These are phyloP conservation scores for Chrosomus eos DNA, from an alignment of 2,797 vertebrate genomes.

Conservation along the genomic window DNA sequence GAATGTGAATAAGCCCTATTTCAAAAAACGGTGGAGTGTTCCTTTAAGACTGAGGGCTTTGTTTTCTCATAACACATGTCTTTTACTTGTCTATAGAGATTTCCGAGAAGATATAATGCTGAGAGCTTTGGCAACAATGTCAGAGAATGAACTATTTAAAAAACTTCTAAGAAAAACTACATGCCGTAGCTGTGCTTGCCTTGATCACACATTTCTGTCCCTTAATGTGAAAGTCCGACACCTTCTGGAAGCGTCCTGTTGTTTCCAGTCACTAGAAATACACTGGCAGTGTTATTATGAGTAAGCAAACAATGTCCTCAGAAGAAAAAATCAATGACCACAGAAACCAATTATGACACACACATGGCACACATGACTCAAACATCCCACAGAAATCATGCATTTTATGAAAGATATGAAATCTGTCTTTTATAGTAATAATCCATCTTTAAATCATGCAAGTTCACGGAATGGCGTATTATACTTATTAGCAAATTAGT, in stretches of 20 bases:
- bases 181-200: neutral
- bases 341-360: slow-evolving; percentile 26
- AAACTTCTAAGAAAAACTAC: neutral
- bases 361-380: neutral
- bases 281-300: slow-evolving; percentile 19
- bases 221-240: slow-evolving; percentile 23
- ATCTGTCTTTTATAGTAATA: neutral
- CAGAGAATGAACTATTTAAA: slow-evolving; percentile 9
- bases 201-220: slow-evolving; percentile 14
- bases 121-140: slow-evolving; percentile 20
- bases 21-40: too few relatives aligned
- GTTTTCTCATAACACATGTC: neutral
- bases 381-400: neutral
- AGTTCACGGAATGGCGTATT: neutral
- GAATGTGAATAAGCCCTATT: too few relatives aligned
- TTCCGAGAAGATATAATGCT: slow-evolving; percentile 1
- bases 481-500: neutral
- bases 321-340: slow-evolving; percentile 21
- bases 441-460: neutral
- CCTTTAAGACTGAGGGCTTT: neutral
- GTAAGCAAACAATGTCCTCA: slow-evolving; percentile 12
- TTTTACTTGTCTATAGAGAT: neutral
- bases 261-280: slow-evolving; percentile 16
- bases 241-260: slow-evolving; percentile 17
- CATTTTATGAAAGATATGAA: neutral